Evolutionary conservation across 1,140 invertebrate species (phyloP).

Genomic region (Anadara kagoshimensis): DNA sequence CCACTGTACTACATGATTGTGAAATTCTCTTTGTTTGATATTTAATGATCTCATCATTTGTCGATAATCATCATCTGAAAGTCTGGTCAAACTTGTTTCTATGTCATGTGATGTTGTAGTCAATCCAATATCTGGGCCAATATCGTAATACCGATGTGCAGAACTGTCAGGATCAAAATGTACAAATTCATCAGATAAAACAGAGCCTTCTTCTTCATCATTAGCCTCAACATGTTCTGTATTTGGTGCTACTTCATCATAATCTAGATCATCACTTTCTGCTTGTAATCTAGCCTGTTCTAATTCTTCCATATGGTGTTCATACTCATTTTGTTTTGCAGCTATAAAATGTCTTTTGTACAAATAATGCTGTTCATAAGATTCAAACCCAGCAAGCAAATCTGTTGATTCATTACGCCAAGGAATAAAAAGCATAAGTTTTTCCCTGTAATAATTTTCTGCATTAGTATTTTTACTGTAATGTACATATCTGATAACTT

Average conservation of each 20-base stretch:
- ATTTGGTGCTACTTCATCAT: constrained; percentile 20
- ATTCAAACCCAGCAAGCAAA: background rate
- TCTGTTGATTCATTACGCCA: constrained; percentile 38
- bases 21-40: constrained; percentile 37
- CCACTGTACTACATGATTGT: constrained; percentile 32
- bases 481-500: constrained; percentile 32
- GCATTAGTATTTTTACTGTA: constrained; percentile 20
- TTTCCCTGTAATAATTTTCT: constrained; percentile 39
- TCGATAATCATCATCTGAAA: constrained; percentile 23
- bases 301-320: constrained; percentile 13
- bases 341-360: background rate
- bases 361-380: constrained; percentile 1
- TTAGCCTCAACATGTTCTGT: constrained; percentile 13
- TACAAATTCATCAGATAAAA: background rate
- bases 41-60: constrained; percentile 8
- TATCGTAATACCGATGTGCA: background rate
- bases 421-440: constrained; percentile 28
- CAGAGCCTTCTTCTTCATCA: constrained; percentile 8
- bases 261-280: constrained; percentile 17
- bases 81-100: background rate
- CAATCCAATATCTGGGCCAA: too few species aligned
- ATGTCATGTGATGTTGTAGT: background rate
- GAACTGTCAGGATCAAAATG: constrained; percentile 6
- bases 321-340: constrained; percentile 6
- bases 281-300: constrained; percentile 18